Conservation (phyloP, 2,113 vertebrate genomes). For the Chionis minor region DNA sequence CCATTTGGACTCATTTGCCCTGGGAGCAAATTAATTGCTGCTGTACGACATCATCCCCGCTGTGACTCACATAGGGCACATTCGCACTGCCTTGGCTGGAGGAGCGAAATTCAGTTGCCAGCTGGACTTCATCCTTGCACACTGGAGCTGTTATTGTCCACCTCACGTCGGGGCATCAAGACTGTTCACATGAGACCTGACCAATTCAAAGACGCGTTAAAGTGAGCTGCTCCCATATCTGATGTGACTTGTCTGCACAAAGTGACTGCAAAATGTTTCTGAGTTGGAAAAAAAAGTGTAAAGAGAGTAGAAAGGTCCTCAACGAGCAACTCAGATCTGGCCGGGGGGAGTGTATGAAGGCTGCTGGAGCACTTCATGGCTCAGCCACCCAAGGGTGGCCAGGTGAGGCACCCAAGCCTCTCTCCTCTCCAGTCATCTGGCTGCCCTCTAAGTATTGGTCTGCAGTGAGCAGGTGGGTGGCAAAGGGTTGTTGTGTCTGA, state of each 20-base stretch:
- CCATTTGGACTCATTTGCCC: not conserved
- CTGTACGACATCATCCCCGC: not conserved
- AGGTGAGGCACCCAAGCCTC: not conserved
- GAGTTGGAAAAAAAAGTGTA: not conserved
- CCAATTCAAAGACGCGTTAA: not conserved
- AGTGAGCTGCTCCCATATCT: not conserved
- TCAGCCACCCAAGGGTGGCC: not conserved
- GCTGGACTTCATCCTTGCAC: not conserved
- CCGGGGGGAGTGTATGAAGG: not conserved
- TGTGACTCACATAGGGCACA: not conserved
- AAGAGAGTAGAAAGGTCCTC: not conserved
- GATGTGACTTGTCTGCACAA: not conserved
- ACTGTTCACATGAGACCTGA: not conserved
- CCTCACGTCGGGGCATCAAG: not conserved
- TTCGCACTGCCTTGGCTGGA: not conserved
- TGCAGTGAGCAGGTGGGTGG: not conserved
- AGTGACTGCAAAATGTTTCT: not conserved
- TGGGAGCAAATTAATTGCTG: constrained; percentile 42
- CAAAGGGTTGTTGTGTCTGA: not conserved
- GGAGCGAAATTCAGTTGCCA: not conserved
- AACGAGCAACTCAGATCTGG: not conserved
- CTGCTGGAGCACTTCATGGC: not conserved
- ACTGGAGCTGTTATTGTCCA: not conserved
- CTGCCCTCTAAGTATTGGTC: not conserved
- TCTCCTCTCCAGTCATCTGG: not conserved